phyloP scores from a whole-genome alignment of 2,888 invertebrate genomes.

The Osmoderma eremita region DNA sequence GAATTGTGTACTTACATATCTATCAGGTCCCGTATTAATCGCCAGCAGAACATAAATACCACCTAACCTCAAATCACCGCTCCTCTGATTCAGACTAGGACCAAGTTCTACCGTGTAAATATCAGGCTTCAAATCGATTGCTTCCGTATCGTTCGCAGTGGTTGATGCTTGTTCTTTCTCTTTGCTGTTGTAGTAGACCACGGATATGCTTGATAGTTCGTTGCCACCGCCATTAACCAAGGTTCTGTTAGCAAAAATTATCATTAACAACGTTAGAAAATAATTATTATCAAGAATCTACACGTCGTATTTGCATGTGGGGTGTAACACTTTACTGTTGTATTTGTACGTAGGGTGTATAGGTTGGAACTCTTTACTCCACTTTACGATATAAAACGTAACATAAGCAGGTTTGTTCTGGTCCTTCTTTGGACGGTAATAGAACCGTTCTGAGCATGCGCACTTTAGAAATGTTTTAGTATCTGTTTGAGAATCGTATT shows the following conservation, averaged over 20 bases:
- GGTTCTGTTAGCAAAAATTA: slow-evolving; percentile 48
- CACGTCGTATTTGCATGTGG: too few species aligned
- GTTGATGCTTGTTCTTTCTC: slow-evolving; percentile 6
- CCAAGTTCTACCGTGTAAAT: slow-evolving; percentile 42
- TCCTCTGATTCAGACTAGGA: not conserved
- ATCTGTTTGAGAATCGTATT: too few species aligned
- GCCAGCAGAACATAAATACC: slow-evolving; percentile 73
- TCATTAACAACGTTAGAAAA: too few species aligned
- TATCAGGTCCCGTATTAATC: slow-evolving; percentile 60
- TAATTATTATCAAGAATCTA: too few species aligned
- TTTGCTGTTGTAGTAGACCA: slow-evolving; percentile 21
- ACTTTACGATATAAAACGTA: too few species aligned
- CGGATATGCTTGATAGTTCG: not conserved
- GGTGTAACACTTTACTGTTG: too few species aligned
- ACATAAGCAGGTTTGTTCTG: too few species aligned
- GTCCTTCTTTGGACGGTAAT: too few species aligned
- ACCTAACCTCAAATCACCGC: slow-evolving; percentile 67
- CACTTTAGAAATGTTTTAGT: too few species aligned
- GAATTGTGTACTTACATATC: slow-evolving; percentile 62
- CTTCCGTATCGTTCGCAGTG: slow-evolving; percentile 1
- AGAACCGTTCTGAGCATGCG: too few species aligned
- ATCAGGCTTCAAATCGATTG: slow-evolving; percentile 41
- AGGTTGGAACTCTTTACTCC: too few species aligned
- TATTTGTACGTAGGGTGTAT: too few species aligned
- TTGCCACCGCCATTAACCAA: slow-evolving; percentile 33